Conservation (phyloP, 2,888 invertebrate genomes). For the Melipona bicolor region DNA sequence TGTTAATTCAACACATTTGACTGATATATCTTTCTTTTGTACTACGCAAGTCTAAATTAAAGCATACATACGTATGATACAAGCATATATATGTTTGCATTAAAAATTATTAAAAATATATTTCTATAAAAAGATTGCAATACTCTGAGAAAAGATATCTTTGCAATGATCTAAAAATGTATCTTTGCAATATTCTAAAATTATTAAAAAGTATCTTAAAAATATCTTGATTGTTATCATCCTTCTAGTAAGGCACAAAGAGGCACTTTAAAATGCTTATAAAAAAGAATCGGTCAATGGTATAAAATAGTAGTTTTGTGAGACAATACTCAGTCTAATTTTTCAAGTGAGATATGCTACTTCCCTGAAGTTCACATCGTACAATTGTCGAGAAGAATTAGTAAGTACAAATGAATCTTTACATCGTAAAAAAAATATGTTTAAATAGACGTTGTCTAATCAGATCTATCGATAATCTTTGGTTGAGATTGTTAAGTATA, state of each 20-base stretch:
- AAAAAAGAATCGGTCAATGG: conserved; percentile 19
- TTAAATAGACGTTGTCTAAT: conserved; percentile 36
- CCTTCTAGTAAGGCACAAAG: conserved; percentile 44
- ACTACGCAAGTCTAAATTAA: conserved; percentile 58
- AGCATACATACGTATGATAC: conserved; percentile 47
- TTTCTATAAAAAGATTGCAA: conserved; percentile 48
- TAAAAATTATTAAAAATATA: conserved; percentile 59
- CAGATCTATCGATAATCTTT: conserved; percentile 57
- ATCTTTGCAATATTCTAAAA: conserved; percentile 20
- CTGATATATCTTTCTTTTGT: conserved; percentile 57
- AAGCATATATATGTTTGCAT: conserved; percentile 38
- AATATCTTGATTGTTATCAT: conserved; percentile 22
- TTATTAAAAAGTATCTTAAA: conserved; percentile 20
- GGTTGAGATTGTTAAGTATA: conserved; percentile 47
- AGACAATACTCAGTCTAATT: conserved; percentile 16
- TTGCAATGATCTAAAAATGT: background rate
- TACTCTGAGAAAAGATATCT: background rate
- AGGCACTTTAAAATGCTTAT: conserved; percentile 36
- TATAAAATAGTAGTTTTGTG: conserved; percentile 20
- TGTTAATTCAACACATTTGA: conserved; percentile 26
- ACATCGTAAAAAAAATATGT: conserved; percentile 36
- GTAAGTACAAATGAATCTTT: conserved; percentile 65
- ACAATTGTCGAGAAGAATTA: conserved; percentile 40
- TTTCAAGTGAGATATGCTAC: conserved; percentile 2
- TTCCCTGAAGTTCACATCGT: conserved; percentile 45